Conservation (phyloP, 1,140 invertebrate species). For the Mizuhopecten yessoensis region DNA sequence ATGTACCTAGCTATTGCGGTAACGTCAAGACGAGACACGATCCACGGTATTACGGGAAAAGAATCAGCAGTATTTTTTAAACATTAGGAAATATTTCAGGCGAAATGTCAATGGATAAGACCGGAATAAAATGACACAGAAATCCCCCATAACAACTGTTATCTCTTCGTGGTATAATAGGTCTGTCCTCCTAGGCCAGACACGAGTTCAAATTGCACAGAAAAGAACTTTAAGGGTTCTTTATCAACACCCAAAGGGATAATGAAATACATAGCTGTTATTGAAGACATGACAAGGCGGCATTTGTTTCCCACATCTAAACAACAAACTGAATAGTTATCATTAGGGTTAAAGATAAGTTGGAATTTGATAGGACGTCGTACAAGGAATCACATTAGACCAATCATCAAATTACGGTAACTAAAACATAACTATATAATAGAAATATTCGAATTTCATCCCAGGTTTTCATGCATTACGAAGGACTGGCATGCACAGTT, state of each 20-base stretch:
- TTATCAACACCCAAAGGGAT: neutral
- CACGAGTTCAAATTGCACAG: neutral
- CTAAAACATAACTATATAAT: neutral
- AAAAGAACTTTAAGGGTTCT: conserved; percentile 25
- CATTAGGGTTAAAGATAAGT: conserved; percentile 34
- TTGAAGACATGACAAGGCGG: neutral
- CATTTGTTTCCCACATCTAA: neutral
- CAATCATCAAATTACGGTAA: conserved; percentile 19
- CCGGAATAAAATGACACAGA: neutral
- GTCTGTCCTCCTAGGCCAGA: conserved; percentile 15
- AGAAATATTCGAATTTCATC: conserved; percentile 17
- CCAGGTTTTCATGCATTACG: neutral
- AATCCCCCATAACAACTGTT: neutral
- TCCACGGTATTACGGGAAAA: no score
- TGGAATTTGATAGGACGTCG: neutral
- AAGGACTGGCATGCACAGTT: neutral
- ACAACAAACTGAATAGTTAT: conserved; percentile 10
- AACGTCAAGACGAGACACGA: no score
- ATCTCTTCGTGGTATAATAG: neutral
- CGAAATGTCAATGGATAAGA: neutral
- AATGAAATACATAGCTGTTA: conserved; percentile 28
- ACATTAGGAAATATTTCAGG: no score
- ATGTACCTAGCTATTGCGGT: no score
- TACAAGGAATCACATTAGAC: conserved; percentile 24
- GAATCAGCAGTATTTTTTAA: no score